Base-by-base conservation (phyloP, 2,888 invertebrate species). In the Leucoma salicis region DNA sequence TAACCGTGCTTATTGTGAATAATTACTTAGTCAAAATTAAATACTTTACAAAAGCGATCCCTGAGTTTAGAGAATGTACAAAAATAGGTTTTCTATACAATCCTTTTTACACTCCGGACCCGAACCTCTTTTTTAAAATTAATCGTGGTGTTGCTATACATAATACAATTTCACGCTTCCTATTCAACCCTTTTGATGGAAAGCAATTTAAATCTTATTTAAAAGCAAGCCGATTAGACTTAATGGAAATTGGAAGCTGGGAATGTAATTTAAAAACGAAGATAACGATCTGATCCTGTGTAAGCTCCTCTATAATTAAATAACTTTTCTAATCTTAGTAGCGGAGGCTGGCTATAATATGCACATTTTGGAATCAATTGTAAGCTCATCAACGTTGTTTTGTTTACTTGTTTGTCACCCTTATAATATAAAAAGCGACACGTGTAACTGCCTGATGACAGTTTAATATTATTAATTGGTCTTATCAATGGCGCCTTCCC, bases 81-180 rank as follows among this genome's bases (percentile, higher is more conserved):
- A n/a, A n/a, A n/a, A n/a, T n/a, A n/a, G n/a, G n/a, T n/a, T n/a
- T n/a, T n/a, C n/a, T n/a, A n/a, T n/a, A n/a, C n/a, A n/a, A n/a
- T n/a, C n/a, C n/a, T n/a, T n/a, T n/a, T n/a, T n/a, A n/a, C n/a
- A n/a, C n/a, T n/a, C n/a, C n/a, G n/a, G n/a, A n/a, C n/a, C 21
- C 27, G n/a, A 21, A 27, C 27, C 13, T 29, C 13, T 29, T 13
- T 13, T 29, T 18, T 29, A 12, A 18, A 16, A 18, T 25, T 13
- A 10, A 13, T 11, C 13, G 33, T 31, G 32, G 35, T 35, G 13
- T 34, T 11, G 34, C 14, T n/a, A 41, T 42, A 43, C 41, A 33
- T 43, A 48, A 57, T 49, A 43, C 18, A 46, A 68, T 74, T 77
- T 76, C 67, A 78, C 73, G 76, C 74, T 65, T 70, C 71, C 66